Conservation (phyloP, 2,797 vertebrate species). For the Alfaro cultratus region DNA sequence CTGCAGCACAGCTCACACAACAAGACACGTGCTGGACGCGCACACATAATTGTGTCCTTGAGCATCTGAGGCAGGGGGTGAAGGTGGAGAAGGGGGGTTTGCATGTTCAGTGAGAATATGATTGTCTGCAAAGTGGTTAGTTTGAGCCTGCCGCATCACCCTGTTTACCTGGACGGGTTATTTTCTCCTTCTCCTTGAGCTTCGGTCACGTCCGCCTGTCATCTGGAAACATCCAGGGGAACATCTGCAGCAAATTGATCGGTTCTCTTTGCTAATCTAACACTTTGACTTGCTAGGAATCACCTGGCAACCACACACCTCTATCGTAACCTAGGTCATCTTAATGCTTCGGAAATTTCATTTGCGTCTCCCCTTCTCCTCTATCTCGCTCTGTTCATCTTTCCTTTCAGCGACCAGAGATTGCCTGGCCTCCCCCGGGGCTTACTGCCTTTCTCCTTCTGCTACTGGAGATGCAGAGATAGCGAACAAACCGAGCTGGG, state of each 20-base stretch:
- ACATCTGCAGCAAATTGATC: slow-evolving; percentile 41
- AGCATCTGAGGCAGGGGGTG: background rate
- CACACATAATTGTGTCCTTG: slow-evolving; percentile 42
- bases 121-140: slow-evolving; percentile 23
- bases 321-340: slow-evolving; percentile 44
- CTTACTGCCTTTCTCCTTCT: slow-evolving; percentile 35
- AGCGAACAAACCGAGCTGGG: slow-evolving; percentile 38
- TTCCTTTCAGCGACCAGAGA: slow-evolving; percentile 48
- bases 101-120: slow-evolving; percentile 18
- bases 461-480: slow-evolving; percentile 45
- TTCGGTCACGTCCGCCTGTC: slow-evolving; percentile 17
- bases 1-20: slow-evolving; percentile 26
- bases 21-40: slow-evolving; percentile 8
- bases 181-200: slow-evolving; percentile 31
- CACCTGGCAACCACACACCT: slow-evolving; percentile 27
- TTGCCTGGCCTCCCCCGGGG: slow-evolving; percentile 56
- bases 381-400: slow-evolving; percentile 52
- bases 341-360: slow-evolving; percentile 78
- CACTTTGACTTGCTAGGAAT: slow-evolving; percentile 46
- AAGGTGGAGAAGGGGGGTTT: background rate
- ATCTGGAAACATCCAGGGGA: slow-evolving; percentile 36
- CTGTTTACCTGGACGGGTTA: slow-evolving; percentile 23
- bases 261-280: slow-evolving; percentile 33
- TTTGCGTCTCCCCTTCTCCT: slow-evolving; percentile 60
- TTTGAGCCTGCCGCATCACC: slow-evolving; percentile 29